Conservation (phyloP, 2,888 invertebrate species). For the Athrips mouffetella region DNA sequence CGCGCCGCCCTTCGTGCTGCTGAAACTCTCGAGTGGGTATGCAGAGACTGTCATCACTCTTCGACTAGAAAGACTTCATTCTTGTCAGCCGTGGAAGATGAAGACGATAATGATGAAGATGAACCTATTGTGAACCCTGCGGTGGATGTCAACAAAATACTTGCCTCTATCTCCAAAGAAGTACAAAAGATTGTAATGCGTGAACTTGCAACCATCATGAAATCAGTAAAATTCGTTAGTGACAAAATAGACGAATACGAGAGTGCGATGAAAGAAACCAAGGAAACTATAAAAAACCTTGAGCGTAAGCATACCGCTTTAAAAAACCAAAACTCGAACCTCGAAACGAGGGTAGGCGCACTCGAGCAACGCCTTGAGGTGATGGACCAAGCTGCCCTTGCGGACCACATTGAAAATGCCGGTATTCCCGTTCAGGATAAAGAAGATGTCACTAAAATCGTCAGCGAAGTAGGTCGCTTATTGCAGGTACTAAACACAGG, state of each 20-base stretch:
- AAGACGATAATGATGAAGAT: constrained; percentile 17
- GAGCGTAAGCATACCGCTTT: not conserved
- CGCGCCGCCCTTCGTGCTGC: constrained; percentile 15
- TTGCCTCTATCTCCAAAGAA: constrained; percentile 17
- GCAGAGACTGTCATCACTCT: constrained; percentile 3
- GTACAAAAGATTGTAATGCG: constrained; percentile 15
- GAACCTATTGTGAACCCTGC: not conserved
- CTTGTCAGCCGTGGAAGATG: constrained; percentile 18
- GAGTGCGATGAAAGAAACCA: not conserved
- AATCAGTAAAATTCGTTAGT: constrained; percentile 3
- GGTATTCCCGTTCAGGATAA: constrained; percentile 1
- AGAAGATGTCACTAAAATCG: not conserved
- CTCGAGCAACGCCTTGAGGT: constrained; percentile 4
- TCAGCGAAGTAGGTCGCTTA: not conserved
- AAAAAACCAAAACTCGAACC: not conserved
- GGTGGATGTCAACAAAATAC: constrained; percentile 9
- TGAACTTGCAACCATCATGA: not conserved
- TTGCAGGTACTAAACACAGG: not conserved
- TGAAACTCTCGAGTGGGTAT: constrained; percentile 17
- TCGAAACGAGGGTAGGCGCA: not conserved
- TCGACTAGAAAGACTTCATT: constrained; percentile 6
- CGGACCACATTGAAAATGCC: not conserved
- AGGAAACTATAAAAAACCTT: not conserved
- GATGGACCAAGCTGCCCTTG: not conserved
- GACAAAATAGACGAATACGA: constrained; percentile 12